Conservation (phyloP, 2,888 invertebrate genomes). For the Suillia variegata region DNA sequence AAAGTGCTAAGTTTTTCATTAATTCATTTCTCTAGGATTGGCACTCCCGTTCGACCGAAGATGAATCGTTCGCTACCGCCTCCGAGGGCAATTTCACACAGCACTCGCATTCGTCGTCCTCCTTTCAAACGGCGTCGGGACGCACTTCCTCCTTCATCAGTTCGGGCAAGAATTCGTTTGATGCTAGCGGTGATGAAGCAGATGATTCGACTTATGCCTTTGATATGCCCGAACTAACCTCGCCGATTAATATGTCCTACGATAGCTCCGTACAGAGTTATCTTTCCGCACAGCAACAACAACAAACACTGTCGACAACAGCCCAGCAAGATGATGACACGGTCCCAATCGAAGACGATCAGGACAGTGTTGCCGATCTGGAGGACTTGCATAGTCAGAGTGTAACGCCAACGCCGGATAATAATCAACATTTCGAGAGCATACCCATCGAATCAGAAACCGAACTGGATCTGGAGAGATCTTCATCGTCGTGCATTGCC, state of each 20-base stretch:
- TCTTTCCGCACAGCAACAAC: conserved; percentile 43
- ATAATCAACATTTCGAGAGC: conserved; percentile 31
- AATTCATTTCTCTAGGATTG: conserved; percentile 54
- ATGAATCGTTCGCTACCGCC: conserved; percentile 72
- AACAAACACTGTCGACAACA: background rate
- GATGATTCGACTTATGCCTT: conserved; percentile 51
- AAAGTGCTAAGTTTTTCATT: no score
- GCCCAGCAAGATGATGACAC: conserved; percentile 5
- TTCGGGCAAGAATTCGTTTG: conserved; percentile 62
- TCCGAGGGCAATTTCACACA: conserved; percentile 71
- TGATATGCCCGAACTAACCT: conserved; percentile 51
- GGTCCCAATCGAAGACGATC: conserved; percentile 43
- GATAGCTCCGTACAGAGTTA: conserved; percentile 59
- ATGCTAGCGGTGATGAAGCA: conserved; percentile 53
- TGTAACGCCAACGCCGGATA: conserved; percentile 52
- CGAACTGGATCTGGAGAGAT: conserved; percentile 37
- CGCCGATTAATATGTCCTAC: conserved; percentile 58
- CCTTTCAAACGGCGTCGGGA: conserved; percentile 72
- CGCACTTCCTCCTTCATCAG: conserved; percentile 68
- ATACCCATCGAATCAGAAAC: conserved; percentile 46
- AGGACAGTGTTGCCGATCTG: conserved; percentile 43
- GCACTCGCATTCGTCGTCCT: conserved; percentile 71
- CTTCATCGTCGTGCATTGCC: conserved; percentile 33
- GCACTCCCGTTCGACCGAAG: conserved; percentile 63
- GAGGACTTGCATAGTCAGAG: conserved; percentile 54